Conservation (phyloP, 2,888 invertebrate genomes). For the Pammene aurita region DNA sequence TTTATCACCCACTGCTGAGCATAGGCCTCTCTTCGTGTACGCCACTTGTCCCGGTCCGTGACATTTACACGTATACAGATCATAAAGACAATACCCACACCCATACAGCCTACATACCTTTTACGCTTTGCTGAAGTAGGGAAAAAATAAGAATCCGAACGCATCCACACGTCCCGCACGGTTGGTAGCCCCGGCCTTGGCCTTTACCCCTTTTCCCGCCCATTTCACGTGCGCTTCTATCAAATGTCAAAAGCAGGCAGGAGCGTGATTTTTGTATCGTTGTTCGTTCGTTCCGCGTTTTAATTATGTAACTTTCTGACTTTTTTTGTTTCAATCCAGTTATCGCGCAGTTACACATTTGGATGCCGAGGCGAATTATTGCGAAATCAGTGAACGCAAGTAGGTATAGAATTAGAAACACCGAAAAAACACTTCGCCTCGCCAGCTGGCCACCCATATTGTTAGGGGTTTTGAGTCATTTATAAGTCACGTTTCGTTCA, state of each 20-base stretch:
- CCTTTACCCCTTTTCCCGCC: constrained; percentile 37
- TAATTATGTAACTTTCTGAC: constrained; percentile 10
- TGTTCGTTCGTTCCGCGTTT: constrained; percentile 23
- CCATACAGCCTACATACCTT: too few relatives aligned
- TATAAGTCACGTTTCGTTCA: too few relatives aligned
- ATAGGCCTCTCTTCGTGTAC: too few relatives aligned
- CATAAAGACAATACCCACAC: too few relatives aligned
- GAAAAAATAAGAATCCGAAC: constrained; percentile 50
- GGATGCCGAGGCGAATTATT: background rate
- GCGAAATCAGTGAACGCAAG: too few relatives aligned
- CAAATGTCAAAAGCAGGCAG: constrained; percentile 37
- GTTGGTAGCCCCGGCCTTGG: constrained; percentile 39
- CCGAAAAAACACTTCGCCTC: too few relatives aligned
- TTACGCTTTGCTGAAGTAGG: constrained; percentile 41
- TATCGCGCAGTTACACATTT: background rate
- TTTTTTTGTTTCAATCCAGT: background rate
- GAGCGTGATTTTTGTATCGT: constrained; percentile 33
- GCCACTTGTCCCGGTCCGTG: too few relatives aligned
- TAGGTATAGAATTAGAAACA: too few relatives aligned
- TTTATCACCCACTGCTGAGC: too few relatives aligned
- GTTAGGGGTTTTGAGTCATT: too few relatives aligned
- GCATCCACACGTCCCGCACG: constrained; percentile 43
- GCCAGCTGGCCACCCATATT: too few relatives aligned
- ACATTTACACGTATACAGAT: too few relatives aligned
- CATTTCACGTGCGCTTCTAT: constrained; percentile 30